Evolutionary conservation across 1,140 invertebrate species (phyloP).

Genomic region (Sycobia sp.): DNA sequence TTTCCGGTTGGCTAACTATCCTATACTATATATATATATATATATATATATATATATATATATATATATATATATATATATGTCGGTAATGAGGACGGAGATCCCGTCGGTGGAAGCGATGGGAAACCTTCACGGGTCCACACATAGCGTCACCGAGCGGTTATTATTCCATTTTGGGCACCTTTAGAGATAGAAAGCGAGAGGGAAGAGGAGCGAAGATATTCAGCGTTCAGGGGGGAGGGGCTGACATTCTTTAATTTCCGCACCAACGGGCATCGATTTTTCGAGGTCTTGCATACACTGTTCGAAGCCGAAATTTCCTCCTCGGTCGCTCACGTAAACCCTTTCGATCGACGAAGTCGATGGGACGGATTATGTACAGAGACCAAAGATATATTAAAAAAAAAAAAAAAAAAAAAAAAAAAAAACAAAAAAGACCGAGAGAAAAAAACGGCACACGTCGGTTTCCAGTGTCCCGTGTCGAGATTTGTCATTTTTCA

Average conservation of each 20-base stretch:
- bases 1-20: conserved; percentile 47
- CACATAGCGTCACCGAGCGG: too few species aligned
- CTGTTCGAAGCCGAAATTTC: conserved; percentile 27
- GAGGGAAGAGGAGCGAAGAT: neutral
- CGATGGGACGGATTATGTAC: too few species aligned
- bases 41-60: too few species aligned
- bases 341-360: conserved; percentile 2
- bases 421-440: neutral
- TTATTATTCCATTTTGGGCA: too few species aligned
- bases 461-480: conserved; percentile 4
- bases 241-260: conserved; percentile 13
- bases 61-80: too few species aligned
- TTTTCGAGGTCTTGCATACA: conserved; percentile 23
- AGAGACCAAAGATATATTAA: too few species aligned
- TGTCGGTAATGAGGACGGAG: too few species aligned
- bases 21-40: too few species aligned
- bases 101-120: too few species aligned
- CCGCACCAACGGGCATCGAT: conserved; percentile 9
- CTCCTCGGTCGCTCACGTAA: neutral
- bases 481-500: conserved; percentile 34
- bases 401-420: too few species aligned
- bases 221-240: neutral
- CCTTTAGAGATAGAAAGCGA: neutral
- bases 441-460: neutral
- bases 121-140: too few species aligned